phyloP scores from a whole-genome alignment of 2,113 vertebrate species.

The Pseudonaja textilis region DNA sequence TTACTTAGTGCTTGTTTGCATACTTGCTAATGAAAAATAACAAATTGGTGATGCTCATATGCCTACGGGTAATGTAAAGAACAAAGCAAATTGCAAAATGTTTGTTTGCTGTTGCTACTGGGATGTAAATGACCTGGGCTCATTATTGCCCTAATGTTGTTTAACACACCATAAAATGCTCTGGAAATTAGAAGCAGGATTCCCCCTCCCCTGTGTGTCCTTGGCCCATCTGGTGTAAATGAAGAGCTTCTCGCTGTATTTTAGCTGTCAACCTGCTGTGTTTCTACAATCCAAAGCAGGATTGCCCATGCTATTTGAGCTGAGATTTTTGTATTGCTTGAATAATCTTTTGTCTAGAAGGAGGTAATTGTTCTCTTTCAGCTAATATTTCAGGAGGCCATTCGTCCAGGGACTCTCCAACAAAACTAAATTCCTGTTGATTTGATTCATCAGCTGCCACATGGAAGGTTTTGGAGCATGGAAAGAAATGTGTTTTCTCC shows the following conservation, averaged over 20 bases:
- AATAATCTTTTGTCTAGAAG: conserved; percentile 20
- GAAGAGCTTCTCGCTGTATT: not conserved
- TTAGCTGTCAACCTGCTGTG: not conserved
- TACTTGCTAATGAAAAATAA: conserved; percentile 43
- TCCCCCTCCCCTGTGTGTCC: conserved; percentile 6
- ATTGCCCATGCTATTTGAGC: not conserved
- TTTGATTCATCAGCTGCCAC: not conserved
- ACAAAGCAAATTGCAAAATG: not conserved
- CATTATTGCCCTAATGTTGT: conserved; percentile 3
- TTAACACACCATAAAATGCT: not conserved
- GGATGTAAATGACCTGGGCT: conserved; percentile 17
- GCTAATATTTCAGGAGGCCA: not conserved
- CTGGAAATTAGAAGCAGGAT: conserved; percentile 14
- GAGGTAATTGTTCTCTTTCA: conserved; percentile 13
- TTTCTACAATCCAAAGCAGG: conserved; percentile 5
- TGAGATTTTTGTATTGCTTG: conserved; percentile 4
- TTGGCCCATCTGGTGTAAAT: not conserved
- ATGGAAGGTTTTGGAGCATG: conserved; percentile 20
- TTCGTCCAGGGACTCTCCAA: conserved; percentile 23
- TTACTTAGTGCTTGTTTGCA: conserved; percentile 3
- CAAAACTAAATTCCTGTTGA: conserved; percentile 32
- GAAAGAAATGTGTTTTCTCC: conserved; percentile 36
- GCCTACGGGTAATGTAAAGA: conserved; percentile 1
- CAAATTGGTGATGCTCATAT: not conserved
- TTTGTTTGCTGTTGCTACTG: conserved; percentile 30